Conservation (phyloP, 2,797 vertebrate species). For the Acrossocheilus fasciatus region DNA sequence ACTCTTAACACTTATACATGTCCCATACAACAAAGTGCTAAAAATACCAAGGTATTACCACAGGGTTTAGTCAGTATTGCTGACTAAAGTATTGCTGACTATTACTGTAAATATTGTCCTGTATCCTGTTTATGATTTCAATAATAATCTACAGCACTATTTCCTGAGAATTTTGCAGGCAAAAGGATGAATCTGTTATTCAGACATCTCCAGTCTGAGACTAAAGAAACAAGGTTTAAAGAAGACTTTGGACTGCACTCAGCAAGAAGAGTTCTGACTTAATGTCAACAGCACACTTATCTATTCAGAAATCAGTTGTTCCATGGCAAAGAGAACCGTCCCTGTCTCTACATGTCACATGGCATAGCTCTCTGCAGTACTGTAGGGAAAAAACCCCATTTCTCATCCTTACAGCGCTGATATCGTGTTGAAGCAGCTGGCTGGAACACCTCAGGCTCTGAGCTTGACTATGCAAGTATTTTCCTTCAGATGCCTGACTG, state of each 20-base stretch:
- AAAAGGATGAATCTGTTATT: not conserved
- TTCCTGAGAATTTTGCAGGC: not conserved
- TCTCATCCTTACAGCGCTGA: slow-evolving; percentile 40
- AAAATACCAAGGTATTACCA: no score
- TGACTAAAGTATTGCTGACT: no score
- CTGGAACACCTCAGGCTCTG: slow-evolving; percentile 64
- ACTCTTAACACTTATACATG: not conserved
- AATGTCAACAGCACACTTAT: not conserved
- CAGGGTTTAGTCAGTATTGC: no score
- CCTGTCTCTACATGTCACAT: slow-evolving; percentile 20
- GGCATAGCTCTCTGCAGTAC: not conserved
- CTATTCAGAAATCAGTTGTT: not conserved
- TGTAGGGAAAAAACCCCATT: slow-evolving; percentile 1
- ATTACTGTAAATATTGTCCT: no score
- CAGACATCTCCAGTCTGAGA: not conserved
- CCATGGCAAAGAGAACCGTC: not conserved
- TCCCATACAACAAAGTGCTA: not conserved
- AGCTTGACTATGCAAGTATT: slow-evolving; percentile 59
- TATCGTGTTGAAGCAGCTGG: slow-evolving; percentile 66
- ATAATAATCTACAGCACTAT: not conserved
- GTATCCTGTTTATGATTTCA: not conserved
- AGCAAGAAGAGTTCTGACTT: not conserved
- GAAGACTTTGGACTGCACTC: not conserved
- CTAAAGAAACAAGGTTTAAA: not conserved
- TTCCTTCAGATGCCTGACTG: slow-evolving; percentile 56